Evolutionary conservation across 2,888 invertebrate species (phyloP), one percentile per base, ranked within the genome.

Genomic region (Aromia moschata): DNA sequence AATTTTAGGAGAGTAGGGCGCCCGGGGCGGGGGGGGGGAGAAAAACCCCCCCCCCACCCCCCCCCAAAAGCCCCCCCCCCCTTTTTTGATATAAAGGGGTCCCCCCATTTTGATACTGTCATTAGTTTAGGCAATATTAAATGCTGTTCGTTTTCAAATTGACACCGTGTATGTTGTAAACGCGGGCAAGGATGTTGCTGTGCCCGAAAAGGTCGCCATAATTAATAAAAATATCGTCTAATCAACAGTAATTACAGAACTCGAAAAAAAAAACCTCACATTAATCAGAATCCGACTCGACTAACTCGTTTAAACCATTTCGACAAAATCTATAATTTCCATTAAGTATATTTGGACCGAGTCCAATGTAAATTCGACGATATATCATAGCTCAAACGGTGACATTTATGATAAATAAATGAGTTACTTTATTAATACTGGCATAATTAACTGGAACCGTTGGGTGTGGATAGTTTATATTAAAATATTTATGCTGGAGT

Each of bases 331-430:
- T 56, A 51, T 54, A 56, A 58, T 56, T 46, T 57, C 61, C 59
- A 62, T 59, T 64, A 61, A 52, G 58, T 57, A 51, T 56, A 59
- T 58, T 62, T 66, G 64, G 63, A 62, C 20, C 53, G 52, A 37
- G 41, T 56, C 66, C 64, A 66, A 64, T 52, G 58, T 59, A 61
- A 66, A 59, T 61, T 61, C 56, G 15, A 56, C 54, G 62, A 62
- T 62, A 64, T 60, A 63, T 65, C 60, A 65, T 62, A 60, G 55
- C 16, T 37, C 58, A 60, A 55, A 58, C 15, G 51, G 59, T 60
- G 65, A 61, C 61, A 58, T 63, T 66, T 66, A 66, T 66, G 65
- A 66, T 66, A 59, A 63, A 65, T 65, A 63, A 65, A 58, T 52
- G 49, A 25, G 31, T 25, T 30, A 12, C 25, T 20, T 40, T 52